phyloP scores from a whole-genome alignment of 1,140 invertebrate species.

The Drosophila albomicans region DNA sequence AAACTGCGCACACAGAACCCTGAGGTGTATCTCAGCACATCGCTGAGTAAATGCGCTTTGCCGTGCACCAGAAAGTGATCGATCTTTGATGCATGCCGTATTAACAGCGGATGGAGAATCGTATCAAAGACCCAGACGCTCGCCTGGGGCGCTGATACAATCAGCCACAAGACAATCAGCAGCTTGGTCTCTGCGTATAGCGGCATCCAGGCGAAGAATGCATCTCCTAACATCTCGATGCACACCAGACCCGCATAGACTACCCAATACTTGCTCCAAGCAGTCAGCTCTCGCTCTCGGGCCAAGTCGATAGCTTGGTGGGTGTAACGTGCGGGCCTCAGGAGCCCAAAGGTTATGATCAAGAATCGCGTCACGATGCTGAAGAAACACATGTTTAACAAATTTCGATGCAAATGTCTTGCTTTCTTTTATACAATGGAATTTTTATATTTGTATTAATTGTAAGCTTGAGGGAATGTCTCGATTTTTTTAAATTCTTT shows the following conservation, averaged over 20 bases:
- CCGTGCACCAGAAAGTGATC: slow-evolving; percentile 51
- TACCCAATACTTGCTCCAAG: slow-evolving; percentile 68
- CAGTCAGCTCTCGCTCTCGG: slow-evolving; percentile 20
- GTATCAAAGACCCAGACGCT: slow-evolving; percentile 68
- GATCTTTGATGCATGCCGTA: slow-evolving; percentile 39
- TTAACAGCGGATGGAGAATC: slow-evolving; percentile 50
- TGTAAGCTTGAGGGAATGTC: neutral
- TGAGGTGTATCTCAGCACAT: neutral
- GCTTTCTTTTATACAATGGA: slow-evolving; percentile 1
- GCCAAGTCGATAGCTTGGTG: slow-evolving; percentile 33
- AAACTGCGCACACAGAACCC: neutral
- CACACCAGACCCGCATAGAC: slow-evolving; percentile 55
- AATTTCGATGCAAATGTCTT: slow-evolving; percentile 1
- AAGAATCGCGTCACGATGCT: slow-evolving; percentile 41
- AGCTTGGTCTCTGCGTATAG: slow-evolving; percentile 59
- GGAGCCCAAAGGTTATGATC: slow-evolving; percentile 49
- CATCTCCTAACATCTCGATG: slow-evolving; percentile 50
- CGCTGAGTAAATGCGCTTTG: slow-evolving; percentile 40
- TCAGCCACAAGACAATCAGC: slow-evolving; percentile 54
- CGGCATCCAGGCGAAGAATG: slow-evolving; percentile 54
- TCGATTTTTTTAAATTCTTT: neutral
- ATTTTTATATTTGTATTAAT: neutral
- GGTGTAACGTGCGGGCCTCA: slow-evolving; percentile 61
- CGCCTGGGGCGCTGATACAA: slow-evolving; percentile 53
- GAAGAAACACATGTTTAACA: slow-evolving; percentile 46